phyloP scores from a whole-genome alignment of 2,888 invertebrate genomes.

The Phoenoteleia sp. region DNA sequence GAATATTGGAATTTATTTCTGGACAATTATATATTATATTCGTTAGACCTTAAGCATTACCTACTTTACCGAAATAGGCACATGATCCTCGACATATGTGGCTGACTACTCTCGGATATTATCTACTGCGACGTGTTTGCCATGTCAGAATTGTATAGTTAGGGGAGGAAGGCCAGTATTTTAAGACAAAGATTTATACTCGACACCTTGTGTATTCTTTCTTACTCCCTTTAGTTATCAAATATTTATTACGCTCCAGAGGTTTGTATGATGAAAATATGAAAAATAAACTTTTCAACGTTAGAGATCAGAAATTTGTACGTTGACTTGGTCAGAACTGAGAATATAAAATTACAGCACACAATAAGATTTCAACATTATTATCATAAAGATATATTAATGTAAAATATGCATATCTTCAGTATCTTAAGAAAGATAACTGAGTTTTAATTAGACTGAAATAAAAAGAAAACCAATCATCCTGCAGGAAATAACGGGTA shows the following conservation, averaged over 20 bases:
- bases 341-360: no score
- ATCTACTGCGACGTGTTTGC: conserved; percentile 63
- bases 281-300: conserved; percentile 32
- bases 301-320: not conserved
- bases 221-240: conserved; percentile 40
- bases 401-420: conserved; percentile 12
- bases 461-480: conserved; percentile 68
- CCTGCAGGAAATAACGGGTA: conserved; percentile 66
- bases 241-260: conserved; percentile 56
- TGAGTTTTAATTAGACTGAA: conserved; percentile 39
- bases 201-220: conserved; percentile 42
- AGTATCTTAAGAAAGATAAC: conserved; percentile 38
- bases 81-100: conserved; percentile 39
- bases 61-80: conserved; percentile 24
- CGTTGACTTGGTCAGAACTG: no score
- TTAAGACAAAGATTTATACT: conserved; percentile 66
- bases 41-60: not conserved
- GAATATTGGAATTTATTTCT: no score
- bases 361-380: no score
- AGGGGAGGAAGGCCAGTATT: conserved; percentile 21
- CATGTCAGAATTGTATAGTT: conserved; percentile 41
- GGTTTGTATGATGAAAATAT: conserved; percentile 50
- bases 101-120: conserved; percentile 61
- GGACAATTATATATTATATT: not conserved
- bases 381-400: no score